Base-by-base conservation (phyloP, 2,113 vertebrate species). In the Miniopterus natalensis region DNA sequence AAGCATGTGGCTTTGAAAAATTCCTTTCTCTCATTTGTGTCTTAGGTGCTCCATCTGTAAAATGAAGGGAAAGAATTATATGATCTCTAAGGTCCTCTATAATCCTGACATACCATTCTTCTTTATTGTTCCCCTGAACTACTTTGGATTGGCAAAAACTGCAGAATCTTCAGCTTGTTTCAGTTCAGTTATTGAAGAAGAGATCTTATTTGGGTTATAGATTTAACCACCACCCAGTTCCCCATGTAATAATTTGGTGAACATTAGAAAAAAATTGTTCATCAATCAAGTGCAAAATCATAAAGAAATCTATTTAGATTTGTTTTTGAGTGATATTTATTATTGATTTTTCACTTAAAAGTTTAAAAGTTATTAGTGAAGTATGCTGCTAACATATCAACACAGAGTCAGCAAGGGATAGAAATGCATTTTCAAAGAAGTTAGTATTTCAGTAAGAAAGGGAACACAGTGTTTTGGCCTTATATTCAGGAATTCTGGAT, bases 281-380 rank as follows among this genome's bases (percentile, higher is more conserved):
- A 61, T 55, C 55, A 92, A 47, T 31, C 25, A 53, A 95, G 36
- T 65, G 20, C 29, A 88, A 96, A 94, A 85, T 71, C 49, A 70
- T 53, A 91, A 47, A 65, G 12, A 40, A 81, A 65, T 36, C 47
- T 81, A n/a, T 89, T 79, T 49, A 92, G 81, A 92, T 73, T 65
- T 65, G 7, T 40, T 68, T 87, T 68, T 27, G 47, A 68, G n/a
- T 84, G 53, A 68, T 45, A 74, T 75, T 61, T 84, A 75, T 51
- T 29, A 79, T 42, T 92, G 36, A 36, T 36, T 36, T 53, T 55
- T 87, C 3, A 87, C 61, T 81, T 80, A 53, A 70, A 90, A 89
- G 47, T 49, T 95, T 81, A 36, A 57, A 78, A 84, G 18, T 66
- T 95, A 70, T 95, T 84, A 86, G 47, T 71, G 47, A 91, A 49